phyloP scores from a whole-genome alignment of 2,888 invertebrate genomes.

The Esperia sulphurella region DNA sequence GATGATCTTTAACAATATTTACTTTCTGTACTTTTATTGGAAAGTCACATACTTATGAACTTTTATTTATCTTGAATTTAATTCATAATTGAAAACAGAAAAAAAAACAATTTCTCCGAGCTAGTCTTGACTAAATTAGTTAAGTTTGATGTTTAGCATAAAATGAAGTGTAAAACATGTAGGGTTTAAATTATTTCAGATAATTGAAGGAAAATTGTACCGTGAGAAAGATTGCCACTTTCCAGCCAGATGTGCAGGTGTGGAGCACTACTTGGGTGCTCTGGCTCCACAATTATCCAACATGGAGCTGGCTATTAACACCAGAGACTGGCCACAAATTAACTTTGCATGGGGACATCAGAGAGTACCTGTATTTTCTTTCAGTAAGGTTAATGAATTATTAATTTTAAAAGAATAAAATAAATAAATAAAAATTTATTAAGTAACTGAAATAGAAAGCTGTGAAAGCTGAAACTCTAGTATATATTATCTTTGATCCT shows the following conservation, averaged over 20 bases:
- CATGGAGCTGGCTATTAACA: constrained; percentile 92
- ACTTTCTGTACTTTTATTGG: too few species aligned
- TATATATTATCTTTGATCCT: too few species aligned
- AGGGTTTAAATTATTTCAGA: constrained; percentile 81
- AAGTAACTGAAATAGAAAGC: too few species aligned
- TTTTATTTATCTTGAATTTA: too few species aligned
- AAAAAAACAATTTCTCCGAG: too few species aligned
- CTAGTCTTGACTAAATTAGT: background rate
- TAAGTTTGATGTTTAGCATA: too few species aligned
- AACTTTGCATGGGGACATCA: constrained; percentile 79
- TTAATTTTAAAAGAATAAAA: too few species aligned
- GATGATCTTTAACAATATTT: too few species aligned
- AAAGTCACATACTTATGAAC: too few species aligned
- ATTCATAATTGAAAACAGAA: too few species aligned
- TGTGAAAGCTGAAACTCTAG: too few species aligned
- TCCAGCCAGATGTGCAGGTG: constrained; percentile 93
- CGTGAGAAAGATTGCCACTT: constrained; percentile 93
- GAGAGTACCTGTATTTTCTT: constrained; percentile 93
- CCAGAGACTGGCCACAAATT: constrained; percentile 95
- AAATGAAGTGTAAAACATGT: background rate
- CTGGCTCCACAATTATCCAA: constrained; percentile 85
- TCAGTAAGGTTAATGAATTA: constrained; percentile 96
- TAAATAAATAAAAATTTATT: too few species aligned
- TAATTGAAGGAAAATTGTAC: constrained; percentile 88
- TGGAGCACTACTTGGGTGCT: constrained; percentile 91